Conservation (phyloP, 1,140 invertebrate genomes). For the Akabosia matsudoensis region DNA sequence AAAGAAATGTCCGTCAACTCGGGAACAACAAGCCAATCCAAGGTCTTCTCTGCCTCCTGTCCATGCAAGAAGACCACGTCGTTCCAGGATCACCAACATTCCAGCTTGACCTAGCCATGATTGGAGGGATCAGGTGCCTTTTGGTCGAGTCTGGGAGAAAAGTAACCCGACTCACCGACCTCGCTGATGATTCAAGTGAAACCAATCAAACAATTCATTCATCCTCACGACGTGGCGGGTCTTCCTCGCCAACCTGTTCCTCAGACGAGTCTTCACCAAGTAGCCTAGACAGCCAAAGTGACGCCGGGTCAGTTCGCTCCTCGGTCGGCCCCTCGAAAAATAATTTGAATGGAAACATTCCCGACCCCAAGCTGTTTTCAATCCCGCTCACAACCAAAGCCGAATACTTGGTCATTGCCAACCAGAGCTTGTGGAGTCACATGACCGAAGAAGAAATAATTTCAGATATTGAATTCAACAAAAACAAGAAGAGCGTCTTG, state of each 20-base stretch:
- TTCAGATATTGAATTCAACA: constrained; percentile 68
- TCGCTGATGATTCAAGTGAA: neutral
- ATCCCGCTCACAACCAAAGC: constrained; percentile 71
- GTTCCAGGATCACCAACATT: constrained; percentile 29
- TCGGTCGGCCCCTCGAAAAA: neutral
- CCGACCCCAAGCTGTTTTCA: constrained; percentile 71
- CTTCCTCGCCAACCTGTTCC: neutral
- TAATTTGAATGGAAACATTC: constrained; percentile 51
- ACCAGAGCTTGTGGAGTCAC: constrained; percentile 73
- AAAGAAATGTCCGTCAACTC: constrained; percentile 47
- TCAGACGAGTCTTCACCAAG: neutral
- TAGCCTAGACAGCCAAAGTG: constrained; percentile 23
- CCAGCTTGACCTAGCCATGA: constrained; percentile 43
- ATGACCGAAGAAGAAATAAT: constrained; percentile 70
- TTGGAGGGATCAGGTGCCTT: constrained; percentile 44
- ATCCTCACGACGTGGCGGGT: constrained; percentile 1
- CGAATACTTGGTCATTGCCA: constrained; percentile 75
- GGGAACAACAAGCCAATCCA: constrained; percentile 42
- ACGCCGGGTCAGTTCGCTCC: constrained; percentile 20
- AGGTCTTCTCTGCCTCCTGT: constrained; percentile 42
- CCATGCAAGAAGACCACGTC: constrained; percentile 38
- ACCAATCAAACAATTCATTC: constrained; percentile 35
- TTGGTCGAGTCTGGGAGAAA: constrained; percentile 43
- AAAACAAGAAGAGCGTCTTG: constrained; percentile 62
- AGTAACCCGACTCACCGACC: constrained; percentile 39